A percentile compares a stretch with the other conserved stretches of the same genome.
phyloP scores from a whole-genome alignment of 2,888 invertebrate genomes.

The Entomobrya multifasciata region DNA sequence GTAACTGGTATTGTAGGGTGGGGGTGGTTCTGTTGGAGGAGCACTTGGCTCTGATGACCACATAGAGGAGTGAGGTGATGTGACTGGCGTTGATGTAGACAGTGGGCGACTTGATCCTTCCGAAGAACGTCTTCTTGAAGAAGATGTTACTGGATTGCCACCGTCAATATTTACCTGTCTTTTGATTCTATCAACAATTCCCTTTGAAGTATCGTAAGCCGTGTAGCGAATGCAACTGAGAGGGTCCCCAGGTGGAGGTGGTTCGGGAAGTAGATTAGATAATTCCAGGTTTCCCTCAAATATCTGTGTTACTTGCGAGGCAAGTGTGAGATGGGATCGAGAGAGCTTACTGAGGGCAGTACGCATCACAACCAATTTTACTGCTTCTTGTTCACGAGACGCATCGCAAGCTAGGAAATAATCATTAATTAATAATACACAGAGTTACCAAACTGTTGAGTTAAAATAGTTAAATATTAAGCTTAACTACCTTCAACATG shows the following conservation, averaged over 20 bases:
- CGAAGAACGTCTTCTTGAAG: conserved; percentile 33
- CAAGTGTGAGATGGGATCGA: conserved; percentile 82
- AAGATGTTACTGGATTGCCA: neutral
- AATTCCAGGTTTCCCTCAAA: conserved; percentile 83
- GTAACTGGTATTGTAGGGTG: conserved; percentile 78
- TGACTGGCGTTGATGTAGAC: conserved; percentile 73
- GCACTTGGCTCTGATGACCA: conserved; percentile 73
- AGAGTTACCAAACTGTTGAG: no score
- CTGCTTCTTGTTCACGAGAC: conserved; percentile 83
- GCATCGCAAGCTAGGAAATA: conserved; percentile 82
- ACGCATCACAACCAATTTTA: conserved; percentile 83
- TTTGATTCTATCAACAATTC: conserved; percentile 75
- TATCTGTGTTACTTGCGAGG: conserved; percentile 82
- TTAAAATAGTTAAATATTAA: no score
- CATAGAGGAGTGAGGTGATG: conserved; percentile 68
- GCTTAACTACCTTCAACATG: conserved; percentile 83
- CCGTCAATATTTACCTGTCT: conserved; percentile 60
- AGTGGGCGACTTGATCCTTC: conserved; percentile 52
- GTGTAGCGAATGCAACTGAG: conserved; percentile 78
- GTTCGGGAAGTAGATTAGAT: conserved; percentile 82
- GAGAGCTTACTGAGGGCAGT: conserved; percentile 82
- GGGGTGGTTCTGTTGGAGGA: conserved; percentile 76
- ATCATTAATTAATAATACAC: no score
- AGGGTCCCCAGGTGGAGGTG: conserved; percentile 79
- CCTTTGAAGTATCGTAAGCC: conserved; percentile 75